Percentiles rank a stretch among this genome's conserved stretches.
phyloP scores from a whole-genome alignment of 2,113 vertebrate species.

The Copsychus sechellarum region DNA sequence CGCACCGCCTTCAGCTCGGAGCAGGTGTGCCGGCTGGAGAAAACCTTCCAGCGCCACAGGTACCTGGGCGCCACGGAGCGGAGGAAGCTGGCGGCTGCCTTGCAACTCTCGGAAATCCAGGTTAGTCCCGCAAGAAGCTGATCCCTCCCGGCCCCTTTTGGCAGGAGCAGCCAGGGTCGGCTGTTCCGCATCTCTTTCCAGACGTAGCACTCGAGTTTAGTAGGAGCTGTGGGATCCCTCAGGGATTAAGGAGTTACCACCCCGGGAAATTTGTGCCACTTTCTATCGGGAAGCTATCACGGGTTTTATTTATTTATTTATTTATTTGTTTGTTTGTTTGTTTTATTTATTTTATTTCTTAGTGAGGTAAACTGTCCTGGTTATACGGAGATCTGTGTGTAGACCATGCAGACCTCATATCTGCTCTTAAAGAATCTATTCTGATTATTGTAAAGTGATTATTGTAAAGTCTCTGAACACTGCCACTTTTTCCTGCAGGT shows the following conservation, averaged over 20 bases:
- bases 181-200: rapidly evolving
- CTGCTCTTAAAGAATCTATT: neutral
- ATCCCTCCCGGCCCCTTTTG: no score
- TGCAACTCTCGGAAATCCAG: slow-evolving; percentile 83
- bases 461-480: neutral
- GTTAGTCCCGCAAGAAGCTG: slow-evolving; percentile 39
- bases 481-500: no score
- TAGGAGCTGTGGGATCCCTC: neutral
- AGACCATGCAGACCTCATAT: neutral
- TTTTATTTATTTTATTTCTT: neutral
- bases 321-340: no score
- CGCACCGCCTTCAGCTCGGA: slow-evolving; percentile 81
- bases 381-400: rapidly evolving
- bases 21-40: slow-evolving; percentile 80
- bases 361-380: neutral
- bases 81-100: slow-evolving; percentile 73
- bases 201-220: rapidly evolving
- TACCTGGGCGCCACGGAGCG: slow-evolving; percentile 79
- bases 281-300: neutral
- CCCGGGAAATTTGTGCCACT: neutral
- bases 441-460: neutral
- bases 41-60: slow-evolving; percentile 79
- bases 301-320: no score
- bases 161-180: no score
- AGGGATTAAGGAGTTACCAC: neutral